These are phyloP conservation scores for Ophion slaviceki DNA, from an alignment of 2,888 invertebrate genomes.

Conservation along the genomic window DNA sequence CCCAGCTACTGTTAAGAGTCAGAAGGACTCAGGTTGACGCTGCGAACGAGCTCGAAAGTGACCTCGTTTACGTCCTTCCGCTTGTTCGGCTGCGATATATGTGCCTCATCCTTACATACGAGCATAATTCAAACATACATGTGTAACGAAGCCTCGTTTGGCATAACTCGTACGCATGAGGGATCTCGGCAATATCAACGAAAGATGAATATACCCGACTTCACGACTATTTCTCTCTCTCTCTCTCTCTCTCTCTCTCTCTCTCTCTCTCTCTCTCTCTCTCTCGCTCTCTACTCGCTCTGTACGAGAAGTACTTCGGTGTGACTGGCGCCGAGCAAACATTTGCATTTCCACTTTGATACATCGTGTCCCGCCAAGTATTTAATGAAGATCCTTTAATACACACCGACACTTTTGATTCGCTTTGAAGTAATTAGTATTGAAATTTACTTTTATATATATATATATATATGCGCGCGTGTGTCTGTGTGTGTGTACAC, in stretches of 20 bases:
- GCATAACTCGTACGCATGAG: conserved; percentile 32
- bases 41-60: neutral
- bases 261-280: neutral
- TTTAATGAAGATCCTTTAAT: conserved; percentile 31
- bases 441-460: neutral
- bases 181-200: conserved; percentile 24
- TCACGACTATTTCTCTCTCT: neutral
- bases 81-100: neutral
- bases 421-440: conserved; percentile 12
- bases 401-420: conserved; percentile 5
- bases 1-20: too few relatives aligned
- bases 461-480: neutral
- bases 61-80: neutral
- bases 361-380: conserved; percentile 12
- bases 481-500: neutral
- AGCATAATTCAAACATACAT: conserved; percentile 13
- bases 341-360: conserved; percentile 56
- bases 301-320: conserved; percentile 1
- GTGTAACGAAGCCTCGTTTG: conserved; percentile 15
- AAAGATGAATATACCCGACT: conserved; percentile 8
- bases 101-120: neutral
- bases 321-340: conserved; percentile 57
- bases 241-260: neutral
- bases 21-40: too few relatives aligned
- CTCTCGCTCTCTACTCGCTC: too few relatives aligned